phyloP scores from a whole-genome alignment of 2,888 invertebrate genomes.

The Crossocerus cetratus region DNA sequence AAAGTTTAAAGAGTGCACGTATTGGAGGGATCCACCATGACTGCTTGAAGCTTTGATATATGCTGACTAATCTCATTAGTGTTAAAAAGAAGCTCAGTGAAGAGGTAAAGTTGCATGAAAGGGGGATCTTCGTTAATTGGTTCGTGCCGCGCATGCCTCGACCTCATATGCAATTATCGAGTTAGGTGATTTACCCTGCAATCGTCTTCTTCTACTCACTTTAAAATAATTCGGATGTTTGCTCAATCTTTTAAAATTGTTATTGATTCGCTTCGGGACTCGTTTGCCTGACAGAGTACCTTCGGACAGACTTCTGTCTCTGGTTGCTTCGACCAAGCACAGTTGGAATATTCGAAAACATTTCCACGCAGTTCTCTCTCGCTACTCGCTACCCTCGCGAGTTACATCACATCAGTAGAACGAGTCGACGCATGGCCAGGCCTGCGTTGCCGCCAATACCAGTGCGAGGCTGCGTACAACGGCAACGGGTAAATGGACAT shows the following conservation, averaged over 20 bases:
- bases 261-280: no score
- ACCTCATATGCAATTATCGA: slow-evolving; percentile 18
- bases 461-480: slow-evolving; percentile 55
- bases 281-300: no score
- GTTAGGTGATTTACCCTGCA: slow-evolving; percentile 6
- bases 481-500: slow-evolving; percentile 64
- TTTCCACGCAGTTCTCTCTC: slow-evolving; percentile 30
- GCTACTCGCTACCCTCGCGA: slow-evolving; percentile 10
- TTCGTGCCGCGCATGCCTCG: slow-evolving; percentile 9
- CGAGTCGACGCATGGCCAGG: slow-evolving; percentile 25
- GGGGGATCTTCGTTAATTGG: not conserved
- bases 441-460: slow-evolving; percentile 54
- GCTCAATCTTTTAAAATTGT: no score
- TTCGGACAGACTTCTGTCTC: no score
- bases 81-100: no score
- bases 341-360: slow-evolving; percentile 49
- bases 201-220: no score
- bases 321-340: slow-evolving; percentile 48
- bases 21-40: no score
- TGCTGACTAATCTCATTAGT: no score
- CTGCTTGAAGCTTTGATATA: no score
- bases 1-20: no score
- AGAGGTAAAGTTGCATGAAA: not conserved
- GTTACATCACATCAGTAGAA: slow-evolving; percentile 16
- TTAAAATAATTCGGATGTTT: no score